These are phyloP conservation scores for Tanytarsus gracilentus DNA, from an alignment of 2,888 invertebrate genomes.

Conservation along the genomic window DNA sequence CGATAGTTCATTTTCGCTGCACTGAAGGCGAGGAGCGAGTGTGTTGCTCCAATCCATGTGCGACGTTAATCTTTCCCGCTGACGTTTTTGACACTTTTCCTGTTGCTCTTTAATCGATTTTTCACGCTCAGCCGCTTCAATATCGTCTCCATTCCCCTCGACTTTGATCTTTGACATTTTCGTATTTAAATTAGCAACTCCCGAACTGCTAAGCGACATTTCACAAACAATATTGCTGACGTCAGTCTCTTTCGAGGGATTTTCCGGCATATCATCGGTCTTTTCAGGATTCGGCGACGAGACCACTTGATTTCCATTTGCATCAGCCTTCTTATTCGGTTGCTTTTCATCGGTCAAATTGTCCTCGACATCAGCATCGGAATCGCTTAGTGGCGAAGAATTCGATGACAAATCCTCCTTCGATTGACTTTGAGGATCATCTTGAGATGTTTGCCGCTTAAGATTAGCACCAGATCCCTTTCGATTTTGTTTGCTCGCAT, in stretches of 20 bases:
- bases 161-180: constrained; percentile 9
- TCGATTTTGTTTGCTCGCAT: constrained; percentile 36
- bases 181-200: not conserved
- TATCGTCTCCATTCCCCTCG: not conserved
- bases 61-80: constrained; percentile 40
- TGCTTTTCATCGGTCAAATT: constrained; percentile 53
- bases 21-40: constrained; percentile 58
- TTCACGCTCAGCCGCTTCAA: constrained; percentile 5
- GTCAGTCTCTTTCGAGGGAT: constrained; percentile 38
- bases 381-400: constrained; percentile 55
- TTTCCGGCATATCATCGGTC: constrained; percentile 49
- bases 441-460: constrained; percentile 12
- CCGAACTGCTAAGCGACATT: constrained; percentile 36
- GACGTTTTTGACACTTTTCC: constrained; percentile 30
- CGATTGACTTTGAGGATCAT: constrained; percentile 33
- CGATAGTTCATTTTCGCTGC: constrained; percentile 70
- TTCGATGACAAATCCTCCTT: constrained; percentile 30
- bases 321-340: constrained; percentile 33
- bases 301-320: constrained; percentile 38
- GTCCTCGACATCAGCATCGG: constrained; percentile 75
- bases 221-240: constrained; percentile 36
- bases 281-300: constrained; percentile 43
- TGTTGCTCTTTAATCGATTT: constrained; percentile 14
- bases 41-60: constrained; percentile 46
- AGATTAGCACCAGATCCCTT: constrained; percentile 33